phyloP scores from a whole-genome alignment of 2,113 vertebrate species.

The Potamarius usumacintae region DNA sequence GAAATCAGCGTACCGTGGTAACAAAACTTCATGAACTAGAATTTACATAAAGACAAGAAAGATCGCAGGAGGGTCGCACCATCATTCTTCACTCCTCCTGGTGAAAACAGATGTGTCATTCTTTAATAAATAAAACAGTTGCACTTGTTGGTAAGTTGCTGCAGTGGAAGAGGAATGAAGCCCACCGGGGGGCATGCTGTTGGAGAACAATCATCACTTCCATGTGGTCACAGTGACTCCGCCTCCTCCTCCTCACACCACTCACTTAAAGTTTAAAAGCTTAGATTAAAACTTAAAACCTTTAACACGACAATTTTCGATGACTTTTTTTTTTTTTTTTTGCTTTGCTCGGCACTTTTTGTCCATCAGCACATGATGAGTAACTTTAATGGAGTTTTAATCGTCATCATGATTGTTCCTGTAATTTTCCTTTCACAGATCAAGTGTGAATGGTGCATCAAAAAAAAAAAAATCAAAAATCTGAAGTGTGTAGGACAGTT shows the following conservation, averaged over 20 bases:
- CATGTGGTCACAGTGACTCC: background rate
- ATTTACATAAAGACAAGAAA: background rate
- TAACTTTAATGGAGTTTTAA: conserved; percentile 15
- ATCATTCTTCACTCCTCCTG: background rate
- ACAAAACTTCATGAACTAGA: background rate
- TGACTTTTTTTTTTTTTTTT: background rate
- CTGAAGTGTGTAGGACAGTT: background rate
- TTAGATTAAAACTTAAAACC: background rate
- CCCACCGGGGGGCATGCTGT: background rate
- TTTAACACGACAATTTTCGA: background rate
- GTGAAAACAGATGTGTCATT: too few species aligned
- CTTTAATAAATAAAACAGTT: background rate
- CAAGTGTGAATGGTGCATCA: background rate
- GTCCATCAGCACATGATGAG: background rate
- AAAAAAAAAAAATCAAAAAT: conserved; percentile 9
- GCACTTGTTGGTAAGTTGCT: background rate
- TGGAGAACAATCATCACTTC: background rate
- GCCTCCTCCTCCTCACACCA: background rate
- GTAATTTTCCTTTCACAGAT: conserved; percentile 31
- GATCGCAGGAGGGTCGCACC: background rate
- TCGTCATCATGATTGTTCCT: conserved; percentile 18
- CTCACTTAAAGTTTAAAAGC: background rate
- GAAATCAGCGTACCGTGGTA: background rate
- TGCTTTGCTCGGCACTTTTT: background rate
- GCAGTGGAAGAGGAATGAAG: background rate